Percentiles rank a stretch among this genome's conserved stretches.
These are phyloP conservation scores for Phengaris arion DNA, from an alignment of 2,888 invertebrate genomes.

Conservation along the genomic window DNA sequence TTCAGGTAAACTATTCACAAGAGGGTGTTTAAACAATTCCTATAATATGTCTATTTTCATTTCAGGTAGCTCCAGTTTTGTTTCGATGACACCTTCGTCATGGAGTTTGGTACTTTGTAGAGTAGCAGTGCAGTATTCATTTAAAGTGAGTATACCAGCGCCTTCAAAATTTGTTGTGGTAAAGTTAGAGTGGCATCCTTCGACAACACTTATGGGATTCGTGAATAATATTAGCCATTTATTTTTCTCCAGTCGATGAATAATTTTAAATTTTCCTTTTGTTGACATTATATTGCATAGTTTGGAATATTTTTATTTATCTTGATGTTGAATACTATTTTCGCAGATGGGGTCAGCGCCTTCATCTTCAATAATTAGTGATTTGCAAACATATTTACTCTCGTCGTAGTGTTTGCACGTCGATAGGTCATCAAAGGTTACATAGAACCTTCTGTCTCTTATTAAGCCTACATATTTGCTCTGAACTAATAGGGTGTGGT, in stretches of 20 bases:
- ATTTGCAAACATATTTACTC: background rate
- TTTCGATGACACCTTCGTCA: background rate
- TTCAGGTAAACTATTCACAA: conserved; percentile 1
- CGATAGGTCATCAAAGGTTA: no score
- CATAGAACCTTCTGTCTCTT: no score
- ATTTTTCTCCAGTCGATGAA: background rate
- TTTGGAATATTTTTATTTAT: background rate
- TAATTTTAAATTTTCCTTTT: background rate
- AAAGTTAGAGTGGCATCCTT: background rate
- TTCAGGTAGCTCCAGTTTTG: background rate
- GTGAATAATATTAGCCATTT: background rate
- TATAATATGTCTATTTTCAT: background rate
- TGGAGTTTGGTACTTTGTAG: background rate
- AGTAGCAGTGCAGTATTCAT: background rate
- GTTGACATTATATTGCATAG: conserved; percentile 20
- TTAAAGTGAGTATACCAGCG: background rate
- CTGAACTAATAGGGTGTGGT: no score
- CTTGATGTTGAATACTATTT: no score
- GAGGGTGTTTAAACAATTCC: background rate
- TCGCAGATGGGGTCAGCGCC: no score
- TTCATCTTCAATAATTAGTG: background rate
- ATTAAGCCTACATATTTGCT: no score
- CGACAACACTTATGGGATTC: no score
- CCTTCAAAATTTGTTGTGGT: background rate
- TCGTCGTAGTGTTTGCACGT: no score